These are phyloP conservation scores for Chironomus tepperi DNA, from an alignment of 1,140 invertebrate genomes.

Conservation along the genomic window DNA sequence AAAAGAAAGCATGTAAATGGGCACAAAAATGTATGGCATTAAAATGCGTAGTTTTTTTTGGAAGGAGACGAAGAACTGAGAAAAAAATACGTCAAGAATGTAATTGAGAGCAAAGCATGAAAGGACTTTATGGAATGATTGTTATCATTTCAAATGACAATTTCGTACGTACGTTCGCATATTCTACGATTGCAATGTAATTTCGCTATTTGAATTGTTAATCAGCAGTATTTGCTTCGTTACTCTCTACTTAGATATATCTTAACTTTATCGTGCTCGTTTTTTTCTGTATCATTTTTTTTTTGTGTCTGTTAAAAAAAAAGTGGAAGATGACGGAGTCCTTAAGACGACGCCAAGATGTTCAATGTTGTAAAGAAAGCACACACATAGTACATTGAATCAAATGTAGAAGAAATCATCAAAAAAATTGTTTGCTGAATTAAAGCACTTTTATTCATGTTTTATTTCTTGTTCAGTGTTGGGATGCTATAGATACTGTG, in stretches of 20 bases:
- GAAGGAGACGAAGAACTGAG: too few species aligned
- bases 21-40: slow-evolving; percentile 6
- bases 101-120: slow-evolving; percentile 1
- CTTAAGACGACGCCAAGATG: slow-evolving; percentile 5
- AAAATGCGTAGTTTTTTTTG: background rate
- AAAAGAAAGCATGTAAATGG: slow-evolving; percentile 4
- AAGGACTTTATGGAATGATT: slow-evolving; percentile 19
- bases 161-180: background rate
- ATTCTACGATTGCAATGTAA: background rate
- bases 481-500: too few species aligned
- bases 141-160: background rate
- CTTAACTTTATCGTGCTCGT: too few species aligned
- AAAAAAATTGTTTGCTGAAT: too few species aligned
- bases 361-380: background rate
- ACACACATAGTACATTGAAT: too few species aligned
- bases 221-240: slow-evolving; percentile 12
- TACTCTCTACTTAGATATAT: background rate
- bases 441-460: too few species aligned
- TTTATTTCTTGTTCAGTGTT: too few species aligned
- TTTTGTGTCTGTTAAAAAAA: background rate
- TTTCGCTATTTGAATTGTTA: slow-evolving; percentile 23
- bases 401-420: too few species aligned
- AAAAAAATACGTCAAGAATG: background rate
- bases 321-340: background rate
- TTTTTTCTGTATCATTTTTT: too few species aligned